phyloP scores from a whole-genome alignment of 2,888 invertebrate genomes.

The Apotomis turbidana region DNA sequence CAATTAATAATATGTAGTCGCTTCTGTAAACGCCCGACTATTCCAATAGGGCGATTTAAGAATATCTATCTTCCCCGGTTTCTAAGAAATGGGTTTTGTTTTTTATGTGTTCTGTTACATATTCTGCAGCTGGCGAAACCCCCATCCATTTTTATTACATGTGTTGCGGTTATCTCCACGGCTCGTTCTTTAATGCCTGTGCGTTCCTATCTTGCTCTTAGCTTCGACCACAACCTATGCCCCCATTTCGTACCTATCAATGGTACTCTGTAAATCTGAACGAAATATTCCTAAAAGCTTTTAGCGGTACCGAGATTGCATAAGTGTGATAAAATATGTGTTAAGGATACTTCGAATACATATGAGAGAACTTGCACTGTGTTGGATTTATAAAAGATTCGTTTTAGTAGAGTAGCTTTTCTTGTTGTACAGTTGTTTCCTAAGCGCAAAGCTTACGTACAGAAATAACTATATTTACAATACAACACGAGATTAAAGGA shows the following conservation, averaged over 20 bases:
- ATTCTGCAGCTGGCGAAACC: conserved; percentile 56
- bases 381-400: conserved; percentile 12
- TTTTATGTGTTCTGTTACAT: conserved; percentile 27
- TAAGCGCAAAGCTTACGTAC: no score
- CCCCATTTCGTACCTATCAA: conserved; percentile 44
- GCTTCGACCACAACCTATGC: conserved; percentile 49
- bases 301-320: not conserved
- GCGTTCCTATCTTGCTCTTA: conserved; percentile 45
- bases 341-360: conserved; percentile 13
- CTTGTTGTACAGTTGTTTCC: not conserved
- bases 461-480: no score
- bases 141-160: conserved; percentile 57
- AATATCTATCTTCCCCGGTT: not conserved
- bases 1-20: no score
- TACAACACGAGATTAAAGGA: no score
- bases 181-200: conserved; percentile 53
- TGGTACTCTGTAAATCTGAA: conserved; percentile 30
- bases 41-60: not conserved
- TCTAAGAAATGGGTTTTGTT: conserved; percentile 22
- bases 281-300: conserved; percentile 21
- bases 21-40: no score
- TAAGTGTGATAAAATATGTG: conserved; percentile 23
- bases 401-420: conserved; percentile 17
- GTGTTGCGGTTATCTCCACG: conserved; percentile 59
- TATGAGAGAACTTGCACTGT: not conserved